Evolutionary conservation across 2,797 vertebrate genomes (phyloP), one percentile per base, ranked within the genome.

Genomic region (Acanthiza pusilla): DNA sequence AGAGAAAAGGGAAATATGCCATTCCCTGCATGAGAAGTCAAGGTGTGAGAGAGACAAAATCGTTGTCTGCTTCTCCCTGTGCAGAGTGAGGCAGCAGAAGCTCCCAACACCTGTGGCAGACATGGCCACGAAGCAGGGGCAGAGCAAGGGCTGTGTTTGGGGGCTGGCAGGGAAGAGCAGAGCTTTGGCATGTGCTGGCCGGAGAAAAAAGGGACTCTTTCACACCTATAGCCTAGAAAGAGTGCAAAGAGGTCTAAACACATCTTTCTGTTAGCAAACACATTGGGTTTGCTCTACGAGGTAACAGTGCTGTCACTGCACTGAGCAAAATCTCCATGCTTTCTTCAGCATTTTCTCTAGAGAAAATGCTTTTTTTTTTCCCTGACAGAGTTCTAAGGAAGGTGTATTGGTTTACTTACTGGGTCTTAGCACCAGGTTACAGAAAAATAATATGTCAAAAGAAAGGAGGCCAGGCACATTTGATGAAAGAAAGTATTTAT

Each of bases 401-500:
- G 16, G 38, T 3, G 19, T 9, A 16, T n/a, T 75, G 7, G 6
- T 47, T 86, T 81, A 20, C 91, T 86, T 80, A 45, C 71, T 95
- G 89, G n/a, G 13, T 83, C 86, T 88, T 36, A 76, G 17, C 40
- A 71, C 47, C 12, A 84, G 19, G 16, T 67, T 87, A 66, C 42
- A 87, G 48, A 86, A 93, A 80, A 57, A 51, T 62, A 29, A 53
- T 38, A 14, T 47, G 34, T 34, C 45, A 40, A 70, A 88, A 76
- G n/a, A 68, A 91, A 77, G 71, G 63, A 78, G 32, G 38, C 11
- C 61, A 75, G 61, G 76, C 45, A 78, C 23, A 74, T 91, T 62
- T 84, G 36, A 19, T 19, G 36, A 88, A 95, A 51, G 61, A 72
- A 96, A 92, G 70, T 72, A 70, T 73, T 94, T 94, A 34, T 80